phyloP scores from a whole-genome alignment of 2,113 vertebrate species.

The Geococcyx californianus region DNA sequence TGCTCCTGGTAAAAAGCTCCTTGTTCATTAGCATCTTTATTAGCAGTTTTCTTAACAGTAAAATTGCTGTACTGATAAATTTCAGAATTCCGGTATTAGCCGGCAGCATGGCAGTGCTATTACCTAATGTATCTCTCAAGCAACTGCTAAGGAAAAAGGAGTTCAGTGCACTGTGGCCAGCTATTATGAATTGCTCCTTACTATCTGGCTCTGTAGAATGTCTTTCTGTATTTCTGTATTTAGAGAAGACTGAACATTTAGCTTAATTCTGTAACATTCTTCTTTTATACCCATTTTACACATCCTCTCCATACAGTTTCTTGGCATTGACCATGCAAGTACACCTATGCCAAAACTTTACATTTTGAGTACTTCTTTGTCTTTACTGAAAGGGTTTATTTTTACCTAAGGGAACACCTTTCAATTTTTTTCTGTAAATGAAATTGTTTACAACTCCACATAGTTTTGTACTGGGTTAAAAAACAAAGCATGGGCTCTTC shows the following conservation, averaged over 20 bases:
- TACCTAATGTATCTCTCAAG: not conserved
- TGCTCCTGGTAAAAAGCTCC: constrained; percentile 4
- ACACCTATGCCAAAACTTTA: not conserved
- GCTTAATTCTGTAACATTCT: not conserved
- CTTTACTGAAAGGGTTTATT: not conserved
- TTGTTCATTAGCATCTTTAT: constrained; percentile 8
- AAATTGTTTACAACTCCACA: not conserved
- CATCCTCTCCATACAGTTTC: not conserved
- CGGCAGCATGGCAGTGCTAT: not conserved
- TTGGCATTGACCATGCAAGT: not conserved
- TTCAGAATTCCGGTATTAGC: not conserved
- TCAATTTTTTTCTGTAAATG: not conserved
- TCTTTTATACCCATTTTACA: not conserved
- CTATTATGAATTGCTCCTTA: not conserved
- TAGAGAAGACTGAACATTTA: not conserved
- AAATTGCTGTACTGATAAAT: not conserved
- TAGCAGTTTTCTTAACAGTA: constrained; percentile 6
- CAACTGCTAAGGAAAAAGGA: not conserved
- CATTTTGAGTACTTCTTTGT: not conserved
- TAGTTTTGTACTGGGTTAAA: not conserved
- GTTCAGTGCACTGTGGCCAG: not conserved
- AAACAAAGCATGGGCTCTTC: not conserved
- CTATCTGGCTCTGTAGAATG: not conserved
- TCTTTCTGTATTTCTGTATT: not conserved
- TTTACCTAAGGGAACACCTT: not conserved